A percentile compares a stretch with the other conserved stretches of the same genome.
phyloP scores from a whole-genome alignment of 2,113 vertebrate genomes.

The Pampusana beccarii region DNA sequence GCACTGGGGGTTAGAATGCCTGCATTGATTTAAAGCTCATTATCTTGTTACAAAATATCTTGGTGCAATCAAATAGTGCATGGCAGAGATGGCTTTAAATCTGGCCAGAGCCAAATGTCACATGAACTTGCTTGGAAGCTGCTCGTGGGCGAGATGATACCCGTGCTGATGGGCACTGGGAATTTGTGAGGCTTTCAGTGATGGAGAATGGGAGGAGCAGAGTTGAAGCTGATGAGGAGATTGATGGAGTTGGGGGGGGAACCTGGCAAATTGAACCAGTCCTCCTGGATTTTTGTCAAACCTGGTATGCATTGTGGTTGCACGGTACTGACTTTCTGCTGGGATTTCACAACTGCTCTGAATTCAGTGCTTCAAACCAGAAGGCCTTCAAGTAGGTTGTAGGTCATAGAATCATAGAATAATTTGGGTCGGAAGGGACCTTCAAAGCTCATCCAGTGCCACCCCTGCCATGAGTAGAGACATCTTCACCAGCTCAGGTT shows the following conservation, averaged over 20 bases:
- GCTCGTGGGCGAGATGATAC: slow-evolving; percentile 7
- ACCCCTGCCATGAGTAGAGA: too few species aligned
- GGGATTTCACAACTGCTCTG: neutral
- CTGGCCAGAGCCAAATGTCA: slow-evolving; percentile 56
- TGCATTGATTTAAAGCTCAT: slow-evolving; percentile 69
- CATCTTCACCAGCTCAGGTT: too few species aligned
- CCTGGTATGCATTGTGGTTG: neutral
- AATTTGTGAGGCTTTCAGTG: neutral
- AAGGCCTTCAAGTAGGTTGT: neutral
- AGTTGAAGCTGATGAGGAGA: neutral
- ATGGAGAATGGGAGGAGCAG: neutral
- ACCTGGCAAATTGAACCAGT: neutral
- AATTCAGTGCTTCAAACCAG: neutral
- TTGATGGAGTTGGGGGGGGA: neutral
- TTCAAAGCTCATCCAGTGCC: too few species aligned
- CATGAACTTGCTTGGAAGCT: slow-evolving; percentile 12
- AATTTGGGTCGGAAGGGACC: too few species aligned
- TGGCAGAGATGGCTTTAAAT: slow-evolving; percentile 38
- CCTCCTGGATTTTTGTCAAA: neutral
- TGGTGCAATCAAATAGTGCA: slow-evolving; percentile 61
- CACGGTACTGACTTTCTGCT: neutral
- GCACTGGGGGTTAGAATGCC: slow-evolving; percentile 56
- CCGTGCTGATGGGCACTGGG: neutral
- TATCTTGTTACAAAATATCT: slow-evolving; percentile 71
- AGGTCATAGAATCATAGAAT: neutral